Evolutionary conservation across 2,888 invertebrate species (phyloP), one percentile per base, ranked within the genome.

Genomic region (Glomeris marginata): DNA sequence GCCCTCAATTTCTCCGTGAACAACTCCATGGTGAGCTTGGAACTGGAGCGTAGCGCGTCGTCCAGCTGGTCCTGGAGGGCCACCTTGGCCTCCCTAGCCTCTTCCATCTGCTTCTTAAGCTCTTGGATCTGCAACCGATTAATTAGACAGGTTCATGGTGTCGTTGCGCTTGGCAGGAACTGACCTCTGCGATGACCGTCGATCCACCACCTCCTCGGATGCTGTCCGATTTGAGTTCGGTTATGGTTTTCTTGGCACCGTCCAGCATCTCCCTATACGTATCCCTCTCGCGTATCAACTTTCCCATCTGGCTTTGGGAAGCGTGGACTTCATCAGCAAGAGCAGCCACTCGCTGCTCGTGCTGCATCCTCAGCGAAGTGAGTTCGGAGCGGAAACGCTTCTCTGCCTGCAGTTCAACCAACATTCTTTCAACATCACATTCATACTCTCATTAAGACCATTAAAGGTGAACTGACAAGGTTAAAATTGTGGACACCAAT

Each of bases 251-350:
- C 64, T 88, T 87, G 1, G 53, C 55, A 11, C 81, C 80, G 62
- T 88, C 87, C 38, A 90, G 66, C 81, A 91, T 85, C 63, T 88
- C 86, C 58, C 85, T 84, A 62, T 84, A 88, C 47, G 83, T 82
- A 63, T 91, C 90, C 49, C 87, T 74, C 67, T 91, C 91, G 52
- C 86, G 74, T 63, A 85, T 84, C 64, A 88, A 87, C 59, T 85
- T 74, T 20, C 80, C 62, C 57, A 81, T 77, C 73, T 84, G 84
- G 55, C 74, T 75, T 65, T 88, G 88, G 60, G 87, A 73, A 6
- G 84, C 79, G 58, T 81, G 81, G 36, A 88, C 73, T 67, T 91
- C 90, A 54, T 82, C 83, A 55, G 81, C 77, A 62, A 90, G 78
- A 13, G 81, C 76, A 55, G 77, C 79, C 64, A 88, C 76, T 64